A percentile compares a stretch with the other conserved stretches of the same genome.
Conservation (phyloP, 2,797 vertebrate genomes). For the Syngnathus acus region DNA sequence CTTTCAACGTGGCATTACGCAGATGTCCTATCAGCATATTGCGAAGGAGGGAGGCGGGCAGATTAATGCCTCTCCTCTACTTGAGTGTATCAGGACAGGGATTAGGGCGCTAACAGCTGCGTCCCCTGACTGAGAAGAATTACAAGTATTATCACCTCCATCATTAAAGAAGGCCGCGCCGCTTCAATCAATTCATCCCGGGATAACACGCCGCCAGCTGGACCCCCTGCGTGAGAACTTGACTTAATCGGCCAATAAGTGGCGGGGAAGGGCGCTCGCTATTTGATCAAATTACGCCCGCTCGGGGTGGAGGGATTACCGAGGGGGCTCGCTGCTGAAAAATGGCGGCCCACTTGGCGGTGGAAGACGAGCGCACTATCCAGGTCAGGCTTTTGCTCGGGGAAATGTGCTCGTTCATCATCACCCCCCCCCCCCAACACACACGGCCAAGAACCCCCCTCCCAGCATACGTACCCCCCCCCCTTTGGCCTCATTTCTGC, state of each 20-base stretch:
- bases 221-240: slow-evolving; percentile 99
- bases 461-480: not conserved
- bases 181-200: slow-evolving; percentile 99
- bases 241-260: slow-evolving; percentile 99
- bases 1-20: slow-evolving; percentile 77
- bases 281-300: slow-evolving; percentile 97
- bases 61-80: slow-evolving; percentile 84
- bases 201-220: slow-evolving; percentile 94
- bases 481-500: slow-evolving; percentile 91
- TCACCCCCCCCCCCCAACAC: slow-evolving; percentile 29
- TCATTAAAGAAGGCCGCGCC: slow-evolving; percentile 95
- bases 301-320: slow-evolving; percentile 84
- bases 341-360: slow-evolving; percentile 86
- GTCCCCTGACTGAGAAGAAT: slow-evolving; percentile 99
- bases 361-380: slow-evolving; percentile 65
- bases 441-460: not conserved
- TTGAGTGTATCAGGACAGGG: slow-evolving; percentile 87
- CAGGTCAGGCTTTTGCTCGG: slow-evolving; percentile 92
- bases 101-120: slow-evolving; percentile 94
- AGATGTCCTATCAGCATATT: slow-evolving; percentile 63
- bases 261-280: slow-evolving; percentile 87
- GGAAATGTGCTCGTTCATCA: slow-evolving; percentile 88
- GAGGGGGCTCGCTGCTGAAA: slow-evolving; percentile 87
- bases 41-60: slow-evolving; percentile 54
- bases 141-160: slow-evolving; percentile 99